Evolutionary conservation across 2,888 invertebrate species (phyloP), one percentile per base, ranked within the genome.

Genomic region (Steinernema carpocapsae): DNA sequence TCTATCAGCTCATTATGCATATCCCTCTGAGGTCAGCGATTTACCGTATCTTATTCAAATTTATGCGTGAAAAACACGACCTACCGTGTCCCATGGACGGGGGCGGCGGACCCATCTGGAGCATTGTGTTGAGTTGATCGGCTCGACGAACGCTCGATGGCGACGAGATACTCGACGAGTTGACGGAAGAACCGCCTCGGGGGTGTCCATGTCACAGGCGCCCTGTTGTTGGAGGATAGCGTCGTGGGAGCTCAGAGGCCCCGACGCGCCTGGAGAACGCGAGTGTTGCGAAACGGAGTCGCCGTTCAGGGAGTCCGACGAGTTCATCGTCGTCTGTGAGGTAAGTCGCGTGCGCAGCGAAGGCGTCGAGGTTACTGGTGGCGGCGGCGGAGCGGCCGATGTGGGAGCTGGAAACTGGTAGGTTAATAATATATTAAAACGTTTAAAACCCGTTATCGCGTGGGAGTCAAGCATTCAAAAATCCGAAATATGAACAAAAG

Each of bases 131-230:
- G 51, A 56, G 26, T 24, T 10, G 56, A 26, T 56, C 56, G 56
- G 56, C 56, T 12, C 56, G 56, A 22, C 56, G 56, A 26, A 56
- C 56, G 56, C 56, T 56, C 56, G 56, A 56, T 12, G 56, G 56
- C 22, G 56, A 56, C 3, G 56, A 72, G 32, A 72, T 17, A n/a
- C n/a, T n/a, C 42, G 46, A 24, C 22, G 51, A 46, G 72, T 48
- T 26, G 22, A 72, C 12, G 48, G 46, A 72, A 19, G 48, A 72
- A 26, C 46, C 72, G 46, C 46, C 72, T 12, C 72, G 48, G 72
- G 48, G 72, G 72, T 46, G 22, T 51, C 72, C 29, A 19, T 19
- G 46, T 51, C 72, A n/a, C n/a, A n/a, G 29, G 72, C 72, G 26
- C 56, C 56, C n/a, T 22, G 56, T 19, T 56, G 56, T 12, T 56